These are phyloP conservation scores for Malurus elegans DNA, from an alignment of 2,113 vertebrate genomes.

Conservation along the genomic window DNA sequence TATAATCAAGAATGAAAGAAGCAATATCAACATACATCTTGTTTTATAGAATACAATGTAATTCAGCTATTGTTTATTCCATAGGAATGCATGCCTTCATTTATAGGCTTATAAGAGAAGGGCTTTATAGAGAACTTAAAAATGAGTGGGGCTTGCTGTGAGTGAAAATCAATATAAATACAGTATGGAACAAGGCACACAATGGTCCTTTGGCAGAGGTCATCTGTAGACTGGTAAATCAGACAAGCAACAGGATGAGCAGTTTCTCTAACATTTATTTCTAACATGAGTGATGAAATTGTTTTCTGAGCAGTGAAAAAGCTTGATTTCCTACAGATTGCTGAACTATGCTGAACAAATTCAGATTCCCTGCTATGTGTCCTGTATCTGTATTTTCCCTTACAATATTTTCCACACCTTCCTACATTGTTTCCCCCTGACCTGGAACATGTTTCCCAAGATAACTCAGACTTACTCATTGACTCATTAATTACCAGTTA, in stretches of 20 bases:
- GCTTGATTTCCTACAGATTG: neutral
- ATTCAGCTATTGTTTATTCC: neutral
- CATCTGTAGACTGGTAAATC: neutral
- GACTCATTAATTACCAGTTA: neutral
- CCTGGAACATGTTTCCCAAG: neutral
- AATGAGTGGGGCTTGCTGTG: neutral
- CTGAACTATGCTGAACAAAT: neutral
- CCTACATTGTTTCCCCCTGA: neutral
- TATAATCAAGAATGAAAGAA: neutral
- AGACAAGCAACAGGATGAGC: neutral
- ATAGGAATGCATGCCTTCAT: neutral
- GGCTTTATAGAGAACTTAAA: neutral
- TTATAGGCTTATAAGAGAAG: too few relatives aligned
- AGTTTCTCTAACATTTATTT: neutral
- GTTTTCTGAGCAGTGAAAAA: neutral
- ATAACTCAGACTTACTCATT: neutral
- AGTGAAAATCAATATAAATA: slow-evolving; percentile 32
- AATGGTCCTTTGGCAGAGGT: neutral
- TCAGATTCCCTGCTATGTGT: neutral
- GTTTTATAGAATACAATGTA: neutral
- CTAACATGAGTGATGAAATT: neutral
- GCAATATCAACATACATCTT: neutral
- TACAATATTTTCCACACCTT: neutral
- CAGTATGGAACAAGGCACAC: neutral
- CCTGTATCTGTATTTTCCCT: neutral